Base-by-base conservation (phyloP, 2,888 invertebrate species). In the Cheilosia vernalis region DNA sequence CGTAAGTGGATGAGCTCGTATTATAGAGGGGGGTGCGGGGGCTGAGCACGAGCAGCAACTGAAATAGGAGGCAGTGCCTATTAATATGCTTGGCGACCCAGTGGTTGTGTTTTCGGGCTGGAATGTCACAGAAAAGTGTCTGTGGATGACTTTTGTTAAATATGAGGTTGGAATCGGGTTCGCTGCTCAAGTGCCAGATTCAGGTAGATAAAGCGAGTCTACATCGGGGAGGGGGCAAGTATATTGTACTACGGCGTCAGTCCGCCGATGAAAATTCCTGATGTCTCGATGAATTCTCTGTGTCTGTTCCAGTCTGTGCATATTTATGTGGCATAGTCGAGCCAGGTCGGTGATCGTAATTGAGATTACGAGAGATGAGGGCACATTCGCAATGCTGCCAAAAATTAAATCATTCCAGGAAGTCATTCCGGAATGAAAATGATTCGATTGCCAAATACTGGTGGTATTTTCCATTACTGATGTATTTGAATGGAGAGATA, bases 381-480 rank as follows among this genome's bases (percentile, higher is more conserved):
- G 21, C 61, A 73, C 56, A 44, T 73, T 73, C 53, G 61, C 42
- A 64, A 69, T 69, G 79, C 40, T 84, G 83, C 79, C 73, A 84
- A 79, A 79, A 84, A 79, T 69, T 79, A 84, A 84, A 79, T 73
- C 78, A 84, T 58, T 83, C 40, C 53, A 64, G 37, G 47, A 76
- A 66, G 76, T 66, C 47, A 66, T 82, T 72, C 55, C 47, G 77
- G 58, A 37, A 37, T 70, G 47, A 42, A 77, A 77, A 66, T 42
- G 58, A 66, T 70, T 61, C 55, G 72, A 77, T 77, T 82, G 82
- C 77, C 82, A 77, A 82, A 60, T 82, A 58, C 53, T 51, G 40
- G 53, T 49, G 24, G 13, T 24, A 13, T 15, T 13, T 6, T 51
- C 13, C 24, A 24, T 27, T 15, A n/a, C 6, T 5, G 27, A 24